Evolutionary conservation across 2,888 invertebrate genomes (phyloP).

Genomic region (Baccha elongata): DNA sequence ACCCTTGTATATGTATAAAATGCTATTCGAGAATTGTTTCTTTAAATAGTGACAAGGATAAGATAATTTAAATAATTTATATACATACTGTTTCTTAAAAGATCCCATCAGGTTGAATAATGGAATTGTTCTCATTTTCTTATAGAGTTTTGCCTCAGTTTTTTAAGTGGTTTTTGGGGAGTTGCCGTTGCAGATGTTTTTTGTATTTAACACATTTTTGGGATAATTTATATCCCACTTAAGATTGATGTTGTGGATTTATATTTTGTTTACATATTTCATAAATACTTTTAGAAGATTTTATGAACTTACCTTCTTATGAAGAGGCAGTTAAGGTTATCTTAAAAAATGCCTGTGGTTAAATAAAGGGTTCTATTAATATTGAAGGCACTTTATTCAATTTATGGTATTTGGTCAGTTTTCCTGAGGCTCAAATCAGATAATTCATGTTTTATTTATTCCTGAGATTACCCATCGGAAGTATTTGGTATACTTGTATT

Average conservation of each 20-base stretch:
- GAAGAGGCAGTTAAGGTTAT: background rate
- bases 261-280: too few species aligned
- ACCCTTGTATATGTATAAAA: background rate
- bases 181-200: slow-evolving; percentile 3
- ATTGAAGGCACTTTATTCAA: background rate
- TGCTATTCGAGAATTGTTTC: slow-evolving; percentile 33
- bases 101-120: too few species aligned
- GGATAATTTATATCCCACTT: background rate
- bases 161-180: too few species aligned
- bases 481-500: too few species aligned
- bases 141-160: slow-evolving; percentile 13
- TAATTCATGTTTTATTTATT: too few species aligned
- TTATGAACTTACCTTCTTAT: background rate
- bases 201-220: background rate
- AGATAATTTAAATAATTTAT: slow-evolving; percentile 63
- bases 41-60: slow-evolving; percentile 11
- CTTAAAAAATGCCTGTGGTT: too few species aligned
- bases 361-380: background rate
- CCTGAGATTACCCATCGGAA: too few species aligned
- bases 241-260: background rate
- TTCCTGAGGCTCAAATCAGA: too few species aligned
- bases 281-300: background rate
- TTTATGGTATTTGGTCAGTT: background rate
- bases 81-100: too few species aligned
- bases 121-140: slow-evolving; percentile 40